Evolutionary conservation across 2,888 invertebrate species (phyloP), one percentile per base, ranked within the genome.

Genomic region (Xestoiulus laeticollis): DNA sequence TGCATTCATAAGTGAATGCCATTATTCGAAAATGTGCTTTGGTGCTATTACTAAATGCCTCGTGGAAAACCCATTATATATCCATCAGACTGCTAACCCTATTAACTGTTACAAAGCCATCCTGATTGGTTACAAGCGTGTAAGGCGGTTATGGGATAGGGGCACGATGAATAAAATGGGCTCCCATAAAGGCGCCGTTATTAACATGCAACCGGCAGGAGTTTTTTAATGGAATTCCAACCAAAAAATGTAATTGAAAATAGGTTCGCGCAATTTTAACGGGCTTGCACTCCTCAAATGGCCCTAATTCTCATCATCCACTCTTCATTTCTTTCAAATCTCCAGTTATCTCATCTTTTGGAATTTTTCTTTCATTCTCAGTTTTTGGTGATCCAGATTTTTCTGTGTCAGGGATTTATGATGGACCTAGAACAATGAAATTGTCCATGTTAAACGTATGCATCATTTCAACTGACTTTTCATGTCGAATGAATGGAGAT

Each of bases 61-160:
- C 12, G 48, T 48, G 32, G 82, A 82, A 32, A 82, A 82, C 12
- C 82, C 82, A 82, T 82, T 82, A 82, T 32, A 32, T 32, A 82
- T 26, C 82, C 26, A 82, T 82, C 82, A 32, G 82, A 82, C 22
- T 16, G 32, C 82, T 82, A 32, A 82, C 82, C 32, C 82, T 82
- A 82, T 82, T 82, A 82, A 82, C 82, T 82, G 82, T 82, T 82
- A 82, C 82, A 82, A 82, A 82, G 82, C 82, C 30, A 82, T 82
- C 32, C 85, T 85, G 38, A 85, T 85, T 85, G 85, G 85, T 43
- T 85, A 43, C 33, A 43, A 33, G 48, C 48, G 48, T 48, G 48
- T 16, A 16, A 48, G 48, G 16, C 48, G 48, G 48, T 48, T 14
- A 48, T 48, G 48, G 48, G 48, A 48, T 48, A 14, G 48, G 48